Base-by-base conservation (phyloP, 1,140 invertebrate species). In the Oryzaephilus surinamensis region DNA sequence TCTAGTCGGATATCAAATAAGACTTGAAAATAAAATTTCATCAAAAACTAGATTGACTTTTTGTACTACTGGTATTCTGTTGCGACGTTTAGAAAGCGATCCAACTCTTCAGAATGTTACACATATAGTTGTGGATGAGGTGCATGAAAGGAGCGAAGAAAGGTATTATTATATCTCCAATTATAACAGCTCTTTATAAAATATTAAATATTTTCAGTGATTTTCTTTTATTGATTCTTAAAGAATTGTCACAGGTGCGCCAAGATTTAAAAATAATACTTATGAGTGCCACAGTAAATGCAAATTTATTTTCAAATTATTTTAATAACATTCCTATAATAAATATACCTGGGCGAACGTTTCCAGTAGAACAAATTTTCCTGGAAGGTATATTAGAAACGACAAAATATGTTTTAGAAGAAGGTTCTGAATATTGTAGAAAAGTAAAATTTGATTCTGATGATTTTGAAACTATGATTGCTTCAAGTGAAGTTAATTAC, bases 31-130 rank as follows among this genome's bases (percentile, higher is more conserved):
- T 63, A 79, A 86, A 72, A 64, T 81, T 14, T 79, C 84, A 35
- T 58, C 67, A 0, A 77, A 77, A 61, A 97, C 91, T 0, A 68
- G 88, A 13, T 60, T 89, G 2, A 78, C 74, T 12, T 96, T 92
- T 65, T 95, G 90, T 58, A 95, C 92, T 0, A 92, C 85, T 10
- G 92, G 91, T 40, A 91, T 95, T 38, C 62, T 97, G 14, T 55
- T 95, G 17, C 72, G 87, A 29, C 75, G 84, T 39, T 62, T 97
- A 16, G 77, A 85, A 47, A 69, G 72, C n/a, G 79, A 86, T 59
- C 77, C 81, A 1, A 56, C 72, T 10, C 58, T 90, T 13, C 64
- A 69, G n/a, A 71, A 73, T 10, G 76, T 85, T 1, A 79, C 81
- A 0, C 85, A 90, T 54, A 65, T 89, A 14, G 73, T 89, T 43